Conservation (phyloP, 1,140 invertebrate genomes). For the Zaprionus africanus region DNA sequence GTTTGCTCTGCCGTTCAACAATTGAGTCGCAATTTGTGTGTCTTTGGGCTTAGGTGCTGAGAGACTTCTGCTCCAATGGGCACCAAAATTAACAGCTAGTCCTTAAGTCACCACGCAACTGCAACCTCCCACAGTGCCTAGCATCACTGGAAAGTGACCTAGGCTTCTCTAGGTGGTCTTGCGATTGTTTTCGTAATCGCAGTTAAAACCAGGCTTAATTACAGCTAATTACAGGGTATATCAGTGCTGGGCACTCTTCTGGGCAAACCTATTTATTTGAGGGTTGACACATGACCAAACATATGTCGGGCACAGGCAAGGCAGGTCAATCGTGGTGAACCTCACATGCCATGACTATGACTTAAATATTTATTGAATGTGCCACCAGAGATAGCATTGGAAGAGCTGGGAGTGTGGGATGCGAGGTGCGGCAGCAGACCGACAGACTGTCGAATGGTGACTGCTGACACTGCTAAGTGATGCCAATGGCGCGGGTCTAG, state of each 20-base stretch:
- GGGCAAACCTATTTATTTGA: background rate
- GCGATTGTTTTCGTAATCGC: background rate
- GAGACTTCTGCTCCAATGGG: constrained; percentile 20
- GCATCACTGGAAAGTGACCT: too few species aligned
- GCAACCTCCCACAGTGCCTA: background rate
- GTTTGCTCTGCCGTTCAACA: constrained; percentile 47
- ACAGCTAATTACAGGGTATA: background rate
- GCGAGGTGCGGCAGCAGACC: background rate
- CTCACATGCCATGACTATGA: constrained; percentile 19
- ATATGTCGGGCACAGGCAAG: background rate
- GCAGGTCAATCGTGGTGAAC: constrained; percentile 35
- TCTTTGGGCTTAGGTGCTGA: constrained; percentile 7
- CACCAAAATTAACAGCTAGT: constrained; percentile 49
- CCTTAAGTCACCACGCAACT: background rate
- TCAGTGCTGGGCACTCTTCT: background rate
- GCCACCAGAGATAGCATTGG: constrained; percentile 15
- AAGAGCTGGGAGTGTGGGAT: background rate
- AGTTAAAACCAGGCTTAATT: background rate
- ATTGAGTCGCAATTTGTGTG: constrained; percentile 67
- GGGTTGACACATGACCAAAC: constrained; percentile 21
- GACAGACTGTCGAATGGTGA: background rate
- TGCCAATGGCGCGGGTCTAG: constrained; percentile 7
- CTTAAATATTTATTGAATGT: constrained; percentile 73
- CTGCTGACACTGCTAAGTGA: constrained; percentile 28
- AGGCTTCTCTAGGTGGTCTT: background rate